Evolutionary conservation across 1,140 invertebrate genomes (phyloP).

Genomic region (Ceratitis capitata): DNA sequence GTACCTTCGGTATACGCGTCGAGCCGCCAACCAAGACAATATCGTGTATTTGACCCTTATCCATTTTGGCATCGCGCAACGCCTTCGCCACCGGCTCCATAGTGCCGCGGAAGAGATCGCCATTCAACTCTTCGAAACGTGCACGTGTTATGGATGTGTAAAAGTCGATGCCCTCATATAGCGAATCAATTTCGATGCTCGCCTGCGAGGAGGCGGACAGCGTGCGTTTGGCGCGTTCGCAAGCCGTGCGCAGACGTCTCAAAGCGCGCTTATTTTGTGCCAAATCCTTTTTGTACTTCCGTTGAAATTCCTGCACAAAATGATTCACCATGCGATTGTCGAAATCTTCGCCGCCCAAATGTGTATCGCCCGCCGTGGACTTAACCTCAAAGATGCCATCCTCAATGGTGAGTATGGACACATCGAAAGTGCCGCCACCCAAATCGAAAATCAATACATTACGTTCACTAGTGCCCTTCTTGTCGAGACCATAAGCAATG

Average conservation of each 20-base stretch:
- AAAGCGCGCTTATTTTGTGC: conserved; percentile 88
- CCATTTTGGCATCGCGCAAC: conserved; percentile 91
- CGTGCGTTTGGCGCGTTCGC: conserved; percentile 94
- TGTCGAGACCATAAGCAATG: conserved; percentile 98
- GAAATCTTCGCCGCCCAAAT: conserved; percentile 98
- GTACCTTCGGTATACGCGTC: conserved; percentile 97
- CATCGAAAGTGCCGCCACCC: conserved; percentile 97
- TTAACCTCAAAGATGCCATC: conserved; percentile 97
- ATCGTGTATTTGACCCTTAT: conserved; percentile 91
- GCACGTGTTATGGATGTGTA: conserved; percentile 95
- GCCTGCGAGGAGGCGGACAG: conserved; percentile 94
- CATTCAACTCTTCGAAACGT: conserved; percentile 92
- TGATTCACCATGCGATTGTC: conserved; percentile 93
- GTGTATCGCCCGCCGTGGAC: conserved; percentile 96
- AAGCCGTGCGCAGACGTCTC: conserved; percentile 89
- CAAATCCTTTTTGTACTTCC: conserved; percentile 96
- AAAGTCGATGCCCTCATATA: conserved; percentile 96
- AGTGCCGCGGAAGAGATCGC: conserved; percentile 91
- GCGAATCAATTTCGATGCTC: conserved; percentile 92
- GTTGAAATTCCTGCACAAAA: conserved; percentile 95
- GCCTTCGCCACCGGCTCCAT: conserved; percentile 96
- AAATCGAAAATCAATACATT: conserved; percentile 94
- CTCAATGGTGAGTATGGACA: conserved; percentile 95
- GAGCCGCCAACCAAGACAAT: conserved; percentile 98
- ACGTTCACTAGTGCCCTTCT: conserved; percentile 86